phyloP scores from a whole-genome alignment of 2,888 invertebrate species.

The Eretmocerus hayati region DNA sequence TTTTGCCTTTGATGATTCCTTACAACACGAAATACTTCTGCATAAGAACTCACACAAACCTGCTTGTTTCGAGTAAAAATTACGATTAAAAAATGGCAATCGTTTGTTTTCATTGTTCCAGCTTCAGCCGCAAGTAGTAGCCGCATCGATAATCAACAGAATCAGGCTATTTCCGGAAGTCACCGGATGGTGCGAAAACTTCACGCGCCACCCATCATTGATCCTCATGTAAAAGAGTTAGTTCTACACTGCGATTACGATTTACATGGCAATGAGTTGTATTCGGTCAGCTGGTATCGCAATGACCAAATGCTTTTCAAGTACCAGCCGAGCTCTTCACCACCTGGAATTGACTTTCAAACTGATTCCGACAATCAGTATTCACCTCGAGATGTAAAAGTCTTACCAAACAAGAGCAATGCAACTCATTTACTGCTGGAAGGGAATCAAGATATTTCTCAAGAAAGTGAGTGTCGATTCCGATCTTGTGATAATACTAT shows the following conservation, averaged over 20 bases:
- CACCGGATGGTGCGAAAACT: slow-evolving; percentile 21
- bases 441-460: slow-evolving; percentile 30
- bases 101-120: no score
- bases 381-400: slow-evolving; percentile 28
- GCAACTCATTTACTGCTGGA: slow-evolving; percentile 33
- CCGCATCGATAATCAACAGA: no score
- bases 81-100: no score
- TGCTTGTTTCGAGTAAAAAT: no score
- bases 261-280: slow-evolving; percentile 34
- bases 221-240: slow-evolving; percentile 37
- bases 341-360: no score
- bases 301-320: slow-evolving; percentile 39
- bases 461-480: not conserved
- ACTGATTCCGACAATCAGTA: no score
- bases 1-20: no score
- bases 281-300: slow-evolving; percentile 43
- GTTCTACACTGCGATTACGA: slow-evolving; percentile 38
- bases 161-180: no score
- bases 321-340: slow-evolving; percentile 37
- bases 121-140: no score
- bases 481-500: no score
- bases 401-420: slow-evolving; percentile 36
- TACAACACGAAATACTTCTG: no score
- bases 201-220: slow-evolving; percentile 37
- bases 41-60: no score